These are phyloP conservation scores for Adrianichthys oophorus DNA, from an alignment of 2,797 vertebrate genomes.

Conservation along the genomic window DNA sequence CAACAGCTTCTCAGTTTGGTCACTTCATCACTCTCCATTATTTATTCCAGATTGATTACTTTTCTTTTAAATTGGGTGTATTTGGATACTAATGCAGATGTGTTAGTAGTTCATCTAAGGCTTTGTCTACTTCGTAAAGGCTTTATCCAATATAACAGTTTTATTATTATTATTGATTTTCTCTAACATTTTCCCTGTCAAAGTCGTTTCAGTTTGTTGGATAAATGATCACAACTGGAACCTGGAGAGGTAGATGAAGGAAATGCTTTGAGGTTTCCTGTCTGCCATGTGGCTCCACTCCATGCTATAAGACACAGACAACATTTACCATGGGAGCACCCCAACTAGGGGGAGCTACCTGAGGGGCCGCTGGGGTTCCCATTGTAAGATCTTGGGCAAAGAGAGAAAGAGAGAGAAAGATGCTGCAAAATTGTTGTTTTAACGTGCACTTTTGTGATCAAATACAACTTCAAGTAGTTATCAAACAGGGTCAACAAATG, in stretches of 20 bases:
- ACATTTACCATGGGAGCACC: constrained; percentile 92
- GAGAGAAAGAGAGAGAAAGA: constrained; percentile 7
- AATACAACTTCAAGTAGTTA: background rate
- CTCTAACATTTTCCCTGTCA: background rate
- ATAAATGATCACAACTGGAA: constrained; percentile 28
- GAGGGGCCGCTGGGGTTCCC: constrained; percentile 88
- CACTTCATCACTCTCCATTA: constrained; percentile 63
- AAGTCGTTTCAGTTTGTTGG: constrained; percentile 14
- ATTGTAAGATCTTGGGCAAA: constrained; percentile 83
- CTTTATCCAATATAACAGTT: background rate
- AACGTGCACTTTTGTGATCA: background rate
- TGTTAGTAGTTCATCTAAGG: too few species aligned
- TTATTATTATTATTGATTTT: too few species aligned
- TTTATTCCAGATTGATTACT: constrained; percentile 19
- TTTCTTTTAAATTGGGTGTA: background rate
- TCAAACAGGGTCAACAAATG: background rate
- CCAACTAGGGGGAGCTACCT: constrained; percentile 97
- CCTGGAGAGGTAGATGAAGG: constrained; percentile 62
- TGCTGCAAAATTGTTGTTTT: constrained; percentile 44
- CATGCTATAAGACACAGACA: constrained; percentile 80
- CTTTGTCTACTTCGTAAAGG: background rate
- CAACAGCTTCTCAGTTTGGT: constrained; percentile 40
- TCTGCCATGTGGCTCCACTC: constrained; percentile 76
- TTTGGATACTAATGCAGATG: too few species aligned
- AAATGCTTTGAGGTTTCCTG: constrained; percentile 50